These are phyloP conservation scores for Netelia melanura DNA, from an alignment of 2,888 invertebrate species.

Conservation along the genomic window DNA sequence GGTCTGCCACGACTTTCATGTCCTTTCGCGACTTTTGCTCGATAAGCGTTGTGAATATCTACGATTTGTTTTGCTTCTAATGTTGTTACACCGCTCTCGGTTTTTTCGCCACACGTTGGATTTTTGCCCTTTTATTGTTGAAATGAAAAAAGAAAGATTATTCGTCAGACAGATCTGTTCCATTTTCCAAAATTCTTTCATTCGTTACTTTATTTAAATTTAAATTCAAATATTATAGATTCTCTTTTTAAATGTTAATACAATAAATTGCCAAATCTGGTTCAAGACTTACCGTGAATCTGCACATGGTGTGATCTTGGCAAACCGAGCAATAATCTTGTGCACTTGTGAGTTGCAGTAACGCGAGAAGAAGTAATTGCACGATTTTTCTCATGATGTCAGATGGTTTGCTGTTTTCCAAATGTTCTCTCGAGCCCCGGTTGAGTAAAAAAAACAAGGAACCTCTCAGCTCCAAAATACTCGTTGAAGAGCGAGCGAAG, in stretches of 20 bases:
- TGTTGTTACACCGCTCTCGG: conserved; percentile 71
- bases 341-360: conserved; percentile 22
- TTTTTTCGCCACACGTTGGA: conserved; percentile 47
- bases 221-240: too few species aligned
- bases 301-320: conserved; percentile 72
- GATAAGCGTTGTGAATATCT: conserved; percentile 58
- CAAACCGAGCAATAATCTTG: conserved; percentile 70
- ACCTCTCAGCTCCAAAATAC: not conserved
- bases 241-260: too few species aligned
- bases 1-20: conserved; percentile 59
- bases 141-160: conserved; percentile 23
- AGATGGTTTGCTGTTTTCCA: not conserved
- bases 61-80: conserved; percentile 26
- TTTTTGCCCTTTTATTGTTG: conserved; percentile 51
- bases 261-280: not conserved
- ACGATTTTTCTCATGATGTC: not conserved
- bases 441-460: not conserved
- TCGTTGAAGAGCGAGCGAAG: not conserved
- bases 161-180: not conserved
- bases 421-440: not conserved
- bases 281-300: conserved; percentile 63
- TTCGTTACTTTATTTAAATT: not conserved
- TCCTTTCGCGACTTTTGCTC: conserved; percentile 60
- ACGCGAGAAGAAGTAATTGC: conserved; percentile 9
- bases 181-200: conserved; percentile 4